Evolutionary conservation across 2,113 vertebrate species (phyloP).

Genomic region (Alaudala cheleensis): DNA sequence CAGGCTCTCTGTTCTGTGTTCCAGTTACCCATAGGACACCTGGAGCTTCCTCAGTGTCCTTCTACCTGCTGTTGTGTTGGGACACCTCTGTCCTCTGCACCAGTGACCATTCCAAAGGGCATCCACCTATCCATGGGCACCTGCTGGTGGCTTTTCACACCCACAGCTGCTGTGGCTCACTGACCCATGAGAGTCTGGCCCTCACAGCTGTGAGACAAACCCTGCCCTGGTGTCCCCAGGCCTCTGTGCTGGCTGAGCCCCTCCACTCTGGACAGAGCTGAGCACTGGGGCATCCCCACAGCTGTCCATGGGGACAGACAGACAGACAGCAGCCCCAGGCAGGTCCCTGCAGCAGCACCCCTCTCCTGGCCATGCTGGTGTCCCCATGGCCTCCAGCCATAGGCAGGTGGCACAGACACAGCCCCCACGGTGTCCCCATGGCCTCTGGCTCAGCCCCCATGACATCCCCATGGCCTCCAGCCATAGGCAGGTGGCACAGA

Average conservation of each 20-base stretch:
- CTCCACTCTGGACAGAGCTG: neutral
- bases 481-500: too few relatives aligned
- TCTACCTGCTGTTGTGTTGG: neutral
- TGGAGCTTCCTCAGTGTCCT: neutral
- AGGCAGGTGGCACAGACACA: too few relatives aligned
- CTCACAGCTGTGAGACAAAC: neutral
- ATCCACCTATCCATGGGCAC: neutral
- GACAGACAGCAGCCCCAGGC: neutral
- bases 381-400: too few relatives aligned
- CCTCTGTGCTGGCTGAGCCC: too few relatives aligned
- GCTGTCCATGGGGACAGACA: neutral
- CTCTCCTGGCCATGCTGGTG: fast-evolving
- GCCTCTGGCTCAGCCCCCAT: too few relatives aligned
- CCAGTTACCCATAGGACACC: neutral
- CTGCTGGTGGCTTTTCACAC: neutral
- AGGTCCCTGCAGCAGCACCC: too few relatives aligned
- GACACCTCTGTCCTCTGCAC: neutral
- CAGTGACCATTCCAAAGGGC: neutral
- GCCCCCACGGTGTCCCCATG: too few relatives aligned
- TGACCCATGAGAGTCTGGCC: neutral
- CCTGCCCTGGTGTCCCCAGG: neutral
- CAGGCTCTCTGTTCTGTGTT: neutral
- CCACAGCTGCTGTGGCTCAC: fast-evolving
- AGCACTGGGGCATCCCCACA: neutral
- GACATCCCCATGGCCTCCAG: too few relatives aligned